These are phyloP conservation scores for Heteronetta atricapilla DNA, from an alignment of 2,113 vertebrate genomes.

Conservation along the genomic window DNA sequence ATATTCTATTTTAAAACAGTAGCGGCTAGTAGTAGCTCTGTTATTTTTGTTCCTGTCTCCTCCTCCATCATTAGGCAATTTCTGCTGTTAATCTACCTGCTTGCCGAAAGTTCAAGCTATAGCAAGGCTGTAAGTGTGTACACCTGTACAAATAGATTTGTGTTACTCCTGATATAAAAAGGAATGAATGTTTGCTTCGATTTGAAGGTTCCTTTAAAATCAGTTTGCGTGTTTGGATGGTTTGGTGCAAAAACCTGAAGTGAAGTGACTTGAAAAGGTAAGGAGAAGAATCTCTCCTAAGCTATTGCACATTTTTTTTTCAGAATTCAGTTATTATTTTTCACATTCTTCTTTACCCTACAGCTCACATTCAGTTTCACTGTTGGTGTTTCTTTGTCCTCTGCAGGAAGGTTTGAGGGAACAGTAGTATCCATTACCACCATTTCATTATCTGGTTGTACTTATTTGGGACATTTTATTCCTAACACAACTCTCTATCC, in stretches of 20 bases:
- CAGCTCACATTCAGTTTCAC: not conserved
- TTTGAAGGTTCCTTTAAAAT: conserved; percentile 30
- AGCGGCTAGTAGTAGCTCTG: not conserved
- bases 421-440: not conserved
- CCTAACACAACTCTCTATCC: not conserved
- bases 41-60: not conserved
- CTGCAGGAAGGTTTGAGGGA: not conserved
- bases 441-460: not conserved
- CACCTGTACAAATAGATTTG: conserved; percentile 31
- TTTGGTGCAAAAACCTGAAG: not conserved
- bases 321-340: conserved; percentile 5
- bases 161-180: not conserved
- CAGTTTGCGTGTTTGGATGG: conserved; percentile 4
- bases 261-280: not conserved
- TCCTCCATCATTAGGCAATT: not conserved
- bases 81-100: not conserved
- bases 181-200: conserved; percentile 14
- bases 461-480: not conserved
- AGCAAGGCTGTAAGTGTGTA: not conserved
- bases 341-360: not conserved
- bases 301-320: not conserved
- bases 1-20: not conserved
- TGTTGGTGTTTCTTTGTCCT: not conserved
- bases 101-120: not conserved
- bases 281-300: not conserved